phyloP scores from a whole-genome alignment of 1,140 invertebrate genomes.

The Halesus radiatus region DNA sequence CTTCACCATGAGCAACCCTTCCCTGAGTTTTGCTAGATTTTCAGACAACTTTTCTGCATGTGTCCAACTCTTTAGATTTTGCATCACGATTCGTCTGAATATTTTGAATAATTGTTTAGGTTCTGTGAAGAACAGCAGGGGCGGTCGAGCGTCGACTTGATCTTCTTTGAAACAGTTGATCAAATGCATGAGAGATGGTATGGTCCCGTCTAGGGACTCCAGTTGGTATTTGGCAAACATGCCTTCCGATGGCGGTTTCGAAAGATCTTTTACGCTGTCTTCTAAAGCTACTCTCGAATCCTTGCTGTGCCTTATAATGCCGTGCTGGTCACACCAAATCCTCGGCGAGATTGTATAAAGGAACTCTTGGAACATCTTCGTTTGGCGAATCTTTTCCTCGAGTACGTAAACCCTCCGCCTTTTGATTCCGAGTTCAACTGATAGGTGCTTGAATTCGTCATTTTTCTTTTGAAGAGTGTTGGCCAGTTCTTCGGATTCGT shows the following conservation, averaged over 20 bases:
- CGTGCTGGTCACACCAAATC: slow-evolving; percentile 70
- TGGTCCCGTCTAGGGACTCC: neutral
- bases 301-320: slow-evolving; percentile 35
- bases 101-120: slow-evolving; percentile 71
- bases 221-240: slow-evolving; percentile 38
- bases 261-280: neutral
- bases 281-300: slow-evolving; percentile 11
- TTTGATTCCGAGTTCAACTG: slow-evolving; percentile 66
- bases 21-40: slow-evolving; percentile 69
- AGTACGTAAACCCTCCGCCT: slow-evolving; percentile 74
- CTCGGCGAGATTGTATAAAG: slow-evolving; percentile 73
- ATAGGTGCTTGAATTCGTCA: slow-evolving; percentile 68
- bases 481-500: slow-evolving; percentile 68
- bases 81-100: slow-evolving; percentile 73
- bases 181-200: slow-evolving; percentile 59
- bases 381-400: slow-evolving; percentile 74
- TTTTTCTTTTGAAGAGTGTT: slow-evolving; percentile 68
- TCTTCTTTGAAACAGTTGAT: slow-evolving; percentile 66
- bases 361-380: slow-evolving; percentile 77
- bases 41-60: slow-evolving; percentile 74
- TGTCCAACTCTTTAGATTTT: slow-evolving; percentile 76
- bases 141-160: slow-evolving; percentile 62
- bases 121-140: slow-evolving; percentile 72
- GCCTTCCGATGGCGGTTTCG: slow-evolving; percentile 7
- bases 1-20: slow-evolving; percentile 64